These are phyloP conservation scores for Asteroscopus sphinx DNA, from an alignment of 2,888 invertebrate genomes.

Conservation along the genomic window DNA sequence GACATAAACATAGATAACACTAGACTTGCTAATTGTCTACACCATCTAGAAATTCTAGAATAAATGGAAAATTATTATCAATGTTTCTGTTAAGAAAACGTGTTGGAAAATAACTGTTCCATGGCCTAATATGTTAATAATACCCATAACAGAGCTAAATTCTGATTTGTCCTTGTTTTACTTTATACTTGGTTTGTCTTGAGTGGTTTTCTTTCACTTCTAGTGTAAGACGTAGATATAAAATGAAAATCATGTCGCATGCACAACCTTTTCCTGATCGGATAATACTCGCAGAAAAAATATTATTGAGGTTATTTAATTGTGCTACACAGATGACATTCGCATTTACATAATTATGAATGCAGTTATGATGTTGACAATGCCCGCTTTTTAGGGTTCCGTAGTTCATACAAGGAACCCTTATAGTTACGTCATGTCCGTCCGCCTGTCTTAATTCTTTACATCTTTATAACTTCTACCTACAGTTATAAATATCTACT, in stretches of 20 bases:
- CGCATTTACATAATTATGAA: slow-evolving; percentile 37
- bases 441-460: too few species aligned
- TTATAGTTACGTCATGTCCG: too few species aligned
- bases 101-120: neutral
- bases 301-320: slow-evolving; percentile 27
- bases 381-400: slow-evolving; percentile 24
- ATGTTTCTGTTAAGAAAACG: slow-evolving; percentile 6
- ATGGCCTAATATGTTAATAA: neutral
- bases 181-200: too few species aligned
- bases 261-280: slow-evolving; percentile 8
- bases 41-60: slow-evolving; percentile 23
- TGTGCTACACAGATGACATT: slow-evolving; percentile 19
- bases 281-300: slow-evolving; percentile 24
- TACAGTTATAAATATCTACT: too few species aligned
- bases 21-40: slow-evolving; percentile 46
- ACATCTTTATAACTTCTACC: too few species aligned
- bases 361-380: slow-evolving; percentile 37
- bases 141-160: too few species aligned
- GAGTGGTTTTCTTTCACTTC: too few species aligned
- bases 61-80: slow-evolving; percentile 18
- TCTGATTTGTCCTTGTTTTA: too few species aligned
- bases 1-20: slow-evolving; percentile 39
- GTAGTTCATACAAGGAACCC: too few species aligned
- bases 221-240: too few species aligned
- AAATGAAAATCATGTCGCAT: slow-evolving; percentile 1